Base-by-base conservation (phyloP, 2,113 vertebrate species). In the Dendrocopos noguchii region DNA sequence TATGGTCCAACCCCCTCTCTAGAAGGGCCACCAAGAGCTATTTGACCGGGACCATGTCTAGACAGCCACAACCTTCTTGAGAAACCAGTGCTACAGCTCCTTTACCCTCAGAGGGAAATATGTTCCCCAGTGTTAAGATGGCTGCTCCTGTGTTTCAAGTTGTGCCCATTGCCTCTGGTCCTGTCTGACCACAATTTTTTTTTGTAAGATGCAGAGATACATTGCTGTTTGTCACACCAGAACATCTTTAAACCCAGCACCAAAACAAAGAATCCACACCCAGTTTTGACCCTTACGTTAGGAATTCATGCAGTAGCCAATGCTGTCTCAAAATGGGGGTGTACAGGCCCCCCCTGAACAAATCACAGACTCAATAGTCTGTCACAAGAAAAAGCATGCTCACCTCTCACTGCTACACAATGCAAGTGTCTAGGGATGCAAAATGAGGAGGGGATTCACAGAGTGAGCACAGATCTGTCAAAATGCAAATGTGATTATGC, bases 401-500 rank as follows among this genome's bases (percentile, higher is more conserved):
- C 44, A 46, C 0, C 59, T 66, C 67, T 87, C 44, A 73, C n/a
- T 36, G 20, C 59, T 29, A 72, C 39, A 61, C 5, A 74, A 29
- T 17, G 22, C 22, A 63, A 52, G 12, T 80, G 52, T 85, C 75
- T 80, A 94, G 79, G 72, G 90, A 93, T 66, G 19, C 46, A 73
- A 87, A 87, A 80, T 31, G 55, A 73, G 79, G 52, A 95, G 90
- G 82, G 28, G 82, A 95, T 94, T 95, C 94, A 91, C 91, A 84
- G 9, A 33, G 55, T 17, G 67, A 82, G 75, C 67, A 85, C 46
- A 80, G 42, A 76, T 77, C 36, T 85, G 87, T 77, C 67, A 63
- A 95, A 82, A 96, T 95, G 91, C 91, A 95, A 95, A 95, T 90
- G 31, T 28, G 55, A 59, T 73, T 84, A 96, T 93, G 91, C 90